Conservation (phyloP, 2,113 vertebrate species). For the Carettochelys insculpta region DNA sequence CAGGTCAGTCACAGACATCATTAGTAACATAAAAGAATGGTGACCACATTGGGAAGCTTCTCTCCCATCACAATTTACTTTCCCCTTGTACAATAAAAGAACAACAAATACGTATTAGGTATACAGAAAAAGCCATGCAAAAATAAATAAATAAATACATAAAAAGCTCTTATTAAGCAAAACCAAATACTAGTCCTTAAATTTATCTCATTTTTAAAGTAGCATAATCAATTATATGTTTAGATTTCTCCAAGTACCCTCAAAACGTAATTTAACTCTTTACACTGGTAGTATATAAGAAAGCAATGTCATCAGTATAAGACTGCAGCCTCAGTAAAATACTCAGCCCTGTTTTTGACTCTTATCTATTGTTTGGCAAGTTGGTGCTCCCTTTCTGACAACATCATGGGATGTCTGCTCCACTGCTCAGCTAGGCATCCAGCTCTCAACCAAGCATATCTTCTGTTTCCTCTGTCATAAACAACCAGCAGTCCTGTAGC, state of each 20-base stretch:
- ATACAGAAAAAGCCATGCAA: no score
- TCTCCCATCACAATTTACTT: slow-evolving; percentile 50
- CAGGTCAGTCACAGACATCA: neutral
- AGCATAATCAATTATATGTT: neutral
- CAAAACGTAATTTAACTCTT: neutral
- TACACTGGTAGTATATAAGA: neutral
- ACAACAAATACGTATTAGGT: no score
- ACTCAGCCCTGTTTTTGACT: neutral
- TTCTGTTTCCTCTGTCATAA: no score
- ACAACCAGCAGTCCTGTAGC: no score
- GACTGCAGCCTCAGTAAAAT: neutral
- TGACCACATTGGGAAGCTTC: slow-evolving; percentile 65
- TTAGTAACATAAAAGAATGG: slow-evolving; percentile 45
- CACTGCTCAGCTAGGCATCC: neutral
- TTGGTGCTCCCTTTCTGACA: neutral
- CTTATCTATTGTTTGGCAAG: neutral
- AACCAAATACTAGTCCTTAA: neutral
- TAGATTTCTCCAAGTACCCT: neutral
- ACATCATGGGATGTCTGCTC: neutral
- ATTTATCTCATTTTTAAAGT: neutral
- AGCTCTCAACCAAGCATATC: neutral
- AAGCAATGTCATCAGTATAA: neutral
- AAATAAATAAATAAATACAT: no score
- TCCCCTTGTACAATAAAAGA: slow-evolving; percentile 53
- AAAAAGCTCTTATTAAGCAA: neutral